Conservation (phyloP, 2,888 invertebrate species). For the Arctia plantaginis region DNA sequence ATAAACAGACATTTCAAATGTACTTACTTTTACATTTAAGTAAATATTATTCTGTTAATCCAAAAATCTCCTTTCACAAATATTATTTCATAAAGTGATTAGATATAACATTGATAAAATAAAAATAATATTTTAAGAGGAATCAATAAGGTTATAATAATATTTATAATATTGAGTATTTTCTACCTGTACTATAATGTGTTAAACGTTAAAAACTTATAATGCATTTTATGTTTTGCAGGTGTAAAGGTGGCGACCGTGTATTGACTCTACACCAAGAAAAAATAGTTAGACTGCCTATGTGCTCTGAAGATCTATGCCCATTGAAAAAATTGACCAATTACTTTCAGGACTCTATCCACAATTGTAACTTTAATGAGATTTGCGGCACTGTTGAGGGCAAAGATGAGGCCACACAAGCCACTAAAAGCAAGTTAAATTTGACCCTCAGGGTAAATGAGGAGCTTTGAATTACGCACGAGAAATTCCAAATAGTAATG, state of each 20-base stretch:
- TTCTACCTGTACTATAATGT: not conserved
- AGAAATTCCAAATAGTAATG: not conserved
- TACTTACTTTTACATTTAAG: too few species aligned
- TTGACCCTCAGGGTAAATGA: not conserved
- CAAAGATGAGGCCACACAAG: slow-evolving; percentile 6
- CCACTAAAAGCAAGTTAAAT: not conserved
- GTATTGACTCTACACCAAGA: slow-evolving; percentile 92
- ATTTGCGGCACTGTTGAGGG: slow-evolving; percentile 84
- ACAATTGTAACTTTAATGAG: slow-evolving; percentile 89
- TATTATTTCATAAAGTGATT: not conserved
- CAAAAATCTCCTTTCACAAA: too few species aligned
- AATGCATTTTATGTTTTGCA: not conserved
- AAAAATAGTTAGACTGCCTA: slow-evolving; percentile 88
- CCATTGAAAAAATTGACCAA: slow-evolving; percentile 86
- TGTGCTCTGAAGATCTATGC: slow-evolving; percentile 90
- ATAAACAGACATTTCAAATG: too few species aligned
- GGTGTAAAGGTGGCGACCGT: slow-evolving; percentile 8
- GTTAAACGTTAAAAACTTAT: too few species aligned
- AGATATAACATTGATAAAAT: not conserved
- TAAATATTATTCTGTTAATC: too few species aligned
- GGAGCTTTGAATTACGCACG: not conserved
- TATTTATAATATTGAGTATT: not conserved
- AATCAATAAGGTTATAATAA: too few species aligned
- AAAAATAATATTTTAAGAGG: too few species aligned
- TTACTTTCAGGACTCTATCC: slow-evolving; percentile 86